phyloP scores from a whole-genome alignment of 2,113 vertebrate genomes.

The Archocentrus centrarchus region DNA sequence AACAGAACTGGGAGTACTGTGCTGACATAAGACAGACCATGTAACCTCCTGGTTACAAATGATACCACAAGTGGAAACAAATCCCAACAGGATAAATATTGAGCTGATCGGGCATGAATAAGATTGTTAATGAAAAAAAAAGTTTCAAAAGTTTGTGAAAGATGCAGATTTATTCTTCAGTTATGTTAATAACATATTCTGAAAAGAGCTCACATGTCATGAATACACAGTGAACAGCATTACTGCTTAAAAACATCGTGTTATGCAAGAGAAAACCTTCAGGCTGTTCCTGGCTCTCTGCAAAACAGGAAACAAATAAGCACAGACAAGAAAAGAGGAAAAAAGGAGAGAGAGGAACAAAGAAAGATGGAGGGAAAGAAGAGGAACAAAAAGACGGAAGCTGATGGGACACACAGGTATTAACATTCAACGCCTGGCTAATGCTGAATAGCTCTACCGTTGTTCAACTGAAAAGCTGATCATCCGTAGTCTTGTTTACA shows the following conservation, averaged over 20 bases:
- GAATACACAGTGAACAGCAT: neutral
- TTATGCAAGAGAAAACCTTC: conserved; percentile 50
- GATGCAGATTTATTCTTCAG: neutral
- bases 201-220: neutral
- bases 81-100: neutral
- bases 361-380: neutral
- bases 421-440: conserved; percentile 38
- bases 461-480: conserved; percentile 49
- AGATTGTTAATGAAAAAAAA: neutral
- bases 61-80: neutral
- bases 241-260: conserved; percentile 4
- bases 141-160: neutral
- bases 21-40: neutral
- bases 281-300: conserved; percentile 43
- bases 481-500: neutral
- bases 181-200: neutral
- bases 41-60: neutral
- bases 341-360: neutral
- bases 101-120: neutral
- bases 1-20: neutral
- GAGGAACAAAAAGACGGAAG: conserved; percentile 34
- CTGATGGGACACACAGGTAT: neutral
- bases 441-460: neutral
- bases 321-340: neutral
- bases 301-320: conserved; percentile 37